Evolutionary conservation across 2,888 invertebrate genomes (phyloP), one percentile per base, ranked within the genome.

Genomic region (Drosophila stalkeri): DNA sequence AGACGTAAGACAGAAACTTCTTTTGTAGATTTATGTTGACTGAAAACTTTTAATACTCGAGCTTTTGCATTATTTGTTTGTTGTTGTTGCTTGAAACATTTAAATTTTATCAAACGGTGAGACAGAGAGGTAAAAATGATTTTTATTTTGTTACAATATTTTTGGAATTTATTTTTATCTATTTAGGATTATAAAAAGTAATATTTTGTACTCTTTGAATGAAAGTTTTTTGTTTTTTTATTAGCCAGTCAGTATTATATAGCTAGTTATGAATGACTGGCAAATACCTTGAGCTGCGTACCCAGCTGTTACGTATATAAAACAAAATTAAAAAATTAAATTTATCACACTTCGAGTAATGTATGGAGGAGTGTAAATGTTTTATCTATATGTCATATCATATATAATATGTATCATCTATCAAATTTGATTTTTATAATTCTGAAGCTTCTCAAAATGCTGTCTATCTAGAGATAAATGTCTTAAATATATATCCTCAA

Each of bases 1-100:
- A 51, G 51, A 18, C 51, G 12, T 49, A 31, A 49, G 27, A 1
- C 11, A 49, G 9, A 51, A 51, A 33, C 51, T 51, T 51, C 51
- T 33, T 51, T 33, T 51, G 51, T 12, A 18, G 12, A 9, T 31
- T n/a, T 49, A 31, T 49, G n/a, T 47, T 47, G 9, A 27, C 14
- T 27, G n/a, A n/a, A 9, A 47, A 47, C 9, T 9, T 14, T 23
- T 12, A 44, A 20, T 11, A 12, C 14, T 46, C 8, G 16, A 27
- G n/a, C 27, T 31, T 1, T 46, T 23, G 12, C 6, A 46, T 8
- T 23, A 18, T 12, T 20, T 16, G 16, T 12, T 20, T 16, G 16
- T 8, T 6, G 27, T 27, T 27, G 27, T 16, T 27, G 46, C 23
- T 27, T 27, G 31, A n/a, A 49, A 11, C 8, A 31, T 33, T 33